Percentiles rank a stretch among this genome's conserved stretches.
These are phyloP conservation scores for Gasterosteus nipponicus DNA, from an alignment of 2,113 vertebrate genomes.

Conservation along the genomic window DNA sequence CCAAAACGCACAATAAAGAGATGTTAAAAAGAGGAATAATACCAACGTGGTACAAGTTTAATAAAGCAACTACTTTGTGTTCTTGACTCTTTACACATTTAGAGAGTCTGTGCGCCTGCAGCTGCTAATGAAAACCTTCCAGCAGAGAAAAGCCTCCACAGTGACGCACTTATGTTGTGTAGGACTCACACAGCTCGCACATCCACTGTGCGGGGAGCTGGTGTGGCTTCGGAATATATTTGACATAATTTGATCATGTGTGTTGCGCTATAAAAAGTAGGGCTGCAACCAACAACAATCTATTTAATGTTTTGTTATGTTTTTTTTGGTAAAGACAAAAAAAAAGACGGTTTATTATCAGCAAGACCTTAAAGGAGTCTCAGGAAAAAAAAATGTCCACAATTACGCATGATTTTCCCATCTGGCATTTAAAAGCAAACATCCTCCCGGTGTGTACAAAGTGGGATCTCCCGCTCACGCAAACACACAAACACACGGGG, in stretches of 20 bases:
- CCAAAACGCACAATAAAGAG: background rate
- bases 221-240: background rate
- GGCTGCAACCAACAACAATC: background rate
- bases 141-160: background rate
- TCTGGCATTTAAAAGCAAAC: background rate
- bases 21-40: background rate
- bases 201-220: background rate
- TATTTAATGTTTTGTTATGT: background rate
- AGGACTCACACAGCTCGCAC: background rate
- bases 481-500: background rate
- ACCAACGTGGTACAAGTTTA: background rate
- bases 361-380: background rate
- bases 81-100: background rate
- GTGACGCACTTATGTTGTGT: no score
- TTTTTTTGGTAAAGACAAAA: background rate
- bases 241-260: background rate
- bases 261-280: background rate
- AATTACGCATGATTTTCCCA: background rate
- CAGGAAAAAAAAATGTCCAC: background rate
- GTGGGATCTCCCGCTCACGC: background rate
- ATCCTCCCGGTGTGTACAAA: background rate
- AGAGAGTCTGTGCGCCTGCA: background rate
- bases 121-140: background rate
- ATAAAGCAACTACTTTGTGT: background rate
- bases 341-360: background rate